Conservation (phyloP, 2,113 vertebrate genomes). For the Microtus ochrogaster region DNA sequence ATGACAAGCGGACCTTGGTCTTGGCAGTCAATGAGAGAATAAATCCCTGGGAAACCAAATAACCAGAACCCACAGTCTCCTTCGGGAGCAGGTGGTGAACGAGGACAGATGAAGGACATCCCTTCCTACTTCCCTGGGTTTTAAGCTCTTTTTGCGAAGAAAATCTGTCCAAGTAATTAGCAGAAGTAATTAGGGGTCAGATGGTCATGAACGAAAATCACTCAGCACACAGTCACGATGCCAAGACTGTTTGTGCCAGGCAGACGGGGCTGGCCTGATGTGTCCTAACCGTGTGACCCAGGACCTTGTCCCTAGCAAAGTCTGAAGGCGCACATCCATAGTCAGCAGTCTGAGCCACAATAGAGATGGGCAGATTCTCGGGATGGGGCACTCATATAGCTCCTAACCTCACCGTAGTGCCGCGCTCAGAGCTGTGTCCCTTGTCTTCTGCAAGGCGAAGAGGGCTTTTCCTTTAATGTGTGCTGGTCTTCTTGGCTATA, state of each 20-base stretch:
- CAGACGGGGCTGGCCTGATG: not conserved
- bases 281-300: fast-evolving
- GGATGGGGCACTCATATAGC: not conserved
- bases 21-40: not conserved
- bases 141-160: slow-evolving; percentile 50
- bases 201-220: slow-evolving; percentile 71
- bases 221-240: not conserved
- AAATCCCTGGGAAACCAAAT: not conserved
- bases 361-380: not conserved
- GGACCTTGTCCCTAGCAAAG: not conserved
- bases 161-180: slow-evolving; percentile 80
- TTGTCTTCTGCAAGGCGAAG: not conserved
- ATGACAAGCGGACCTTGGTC: not conserved
- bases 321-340: not conserved
- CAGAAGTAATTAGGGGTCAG: slow-evolving; percentile 79
- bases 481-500: not conserved
- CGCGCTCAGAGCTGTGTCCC: not conserved
- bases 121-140: not conserved
- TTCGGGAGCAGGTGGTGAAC: slow-evolving; percentile 35
- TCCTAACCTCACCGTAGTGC: not conserved
- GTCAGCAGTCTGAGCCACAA: not conserved
- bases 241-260: slow-evolving; percentile 38
- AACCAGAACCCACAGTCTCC: not conserved
- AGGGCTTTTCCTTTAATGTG: not conserved
- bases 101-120: slow-evolving; percentile 64